Evolutionary conservation across 2,888 invertebrate species (phyloP).

Genomic region (Eucriotettix oculatus): DNA sequence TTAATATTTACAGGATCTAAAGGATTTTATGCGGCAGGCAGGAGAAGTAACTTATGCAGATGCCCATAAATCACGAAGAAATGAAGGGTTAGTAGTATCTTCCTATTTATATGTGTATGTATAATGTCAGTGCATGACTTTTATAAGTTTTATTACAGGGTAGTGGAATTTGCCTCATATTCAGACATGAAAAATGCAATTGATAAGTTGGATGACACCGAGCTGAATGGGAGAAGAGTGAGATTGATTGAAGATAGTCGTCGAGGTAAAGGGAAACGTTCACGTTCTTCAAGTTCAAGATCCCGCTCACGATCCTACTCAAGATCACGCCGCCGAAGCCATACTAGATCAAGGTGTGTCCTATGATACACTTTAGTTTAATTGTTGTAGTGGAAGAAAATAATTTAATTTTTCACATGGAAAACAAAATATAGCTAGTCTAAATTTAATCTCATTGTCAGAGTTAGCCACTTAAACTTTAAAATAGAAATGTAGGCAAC

Average conservation of each 20-base stretch:
- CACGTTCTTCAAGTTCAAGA: slow-evolving; percentile 43
- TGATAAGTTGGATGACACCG: slow-evolving; percentile 91
- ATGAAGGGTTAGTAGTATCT: slow-evolving; percentile 60
- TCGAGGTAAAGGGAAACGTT: slow-evolving; percentile 40
- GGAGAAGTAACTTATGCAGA: slow-evolving; percentile 99
- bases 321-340: slow-evolving; percentile 32
- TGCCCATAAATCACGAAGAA: slow-evolving; percentile 89
- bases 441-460: too few relatives aligned
- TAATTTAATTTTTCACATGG: too few relatives aligned
- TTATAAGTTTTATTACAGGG: slow-evolving; percentile 33
- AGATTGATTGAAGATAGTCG: slow-evolving; percentile 68
- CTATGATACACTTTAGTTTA: too few relatives aligned
- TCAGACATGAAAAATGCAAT: slow-evolving; percentile 94
- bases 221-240: slow-evolving; percentile 87
- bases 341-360: slow-evolving; percentile 34
- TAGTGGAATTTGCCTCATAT: slow-evolving; percentile 91
- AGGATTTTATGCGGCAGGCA: slow-evolving; percentile 98
- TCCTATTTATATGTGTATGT: too few relatives aligned
- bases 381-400: too few relatives aligned
- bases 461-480: too few relatives aligned
- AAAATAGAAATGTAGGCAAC: too few relatives aligned
- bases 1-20: slow-evolving; percentile 83
- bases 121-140: too few relatives aligned
- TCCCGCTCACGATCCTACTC: slow-evolving; percentile 55
- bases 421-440: too few relatives aligned